These are phyloP conservation scores for Chiridota heheva DNA, from an alignment of 35 echinoderm and acorn worm genomes.

Conservation along the genomic window DNA sequence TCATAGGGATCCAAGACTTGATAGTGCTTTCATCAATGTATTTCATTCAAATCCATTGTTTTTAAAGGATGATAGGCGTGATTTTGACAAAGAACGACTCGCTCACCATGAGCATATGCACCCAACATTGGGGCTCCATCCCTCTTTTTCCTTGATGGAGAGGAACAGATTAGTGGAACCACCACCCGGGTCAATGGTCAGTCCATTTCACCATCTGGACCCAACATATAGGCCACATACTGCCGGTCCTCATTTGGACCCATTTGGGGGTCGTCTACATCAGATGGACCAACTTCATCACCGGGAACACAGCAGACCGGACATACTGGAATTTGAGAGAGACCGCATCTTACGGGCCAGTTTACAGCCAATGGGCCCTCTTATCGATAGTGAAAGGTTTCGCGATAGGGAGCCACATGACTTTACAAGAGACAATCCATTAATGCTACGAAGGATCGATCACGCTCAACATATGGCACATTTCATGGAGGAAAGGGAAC, in stretches of 20 bases:
- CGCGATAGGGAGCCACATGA: slow-evolving; percentile 84
- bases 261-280: slow-evolving; percentile 58
- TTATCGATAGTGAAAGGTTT: slow-evolving; percentile 73
- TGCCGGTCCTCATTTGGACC: slow-evolving; percentile 60
- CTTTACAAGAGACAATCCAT: slow-evolving; percentile 80
- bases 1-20: slow-evolving; percentile 43
- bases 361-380: slow-evolving; percentile 71
- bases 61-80: slow-evolving; percentile 57
- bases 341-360: slow-evolving; percentile 74
- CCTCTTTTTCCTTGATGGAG: slow-evolving; percentile 68
- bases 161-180: slow-evolving; percentile 47
- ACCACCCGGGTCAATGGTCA: slow-evolving; percentile 44
- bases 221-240: slow-evolving; percentile 14
- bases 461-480: slow-evolving; percentile 72
- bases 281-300: slow-evolving; percentile 46
- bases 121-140: slow-evolving; percentile 34
- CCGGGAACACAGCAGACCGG: slow-evolving; percentile 26
- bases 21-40: slow-evolving; percentile 93
- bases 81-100: slow-evolving; percentile 53
- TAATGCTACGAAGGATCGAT: slow-evolving; percentile 53
- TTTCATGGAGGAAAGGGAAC: slow-evolving; percentile 78
- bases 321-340: slow-evolving; percentile 69
- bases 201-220: slow-evolving; percentile 59
- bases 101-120: slow-evolving; percentile 38
- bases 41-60: slow-evolving; percentile 54